Conservation (phyloP, 2,888 invertebrate species). For the Parthenolecanium corni region DNA sequence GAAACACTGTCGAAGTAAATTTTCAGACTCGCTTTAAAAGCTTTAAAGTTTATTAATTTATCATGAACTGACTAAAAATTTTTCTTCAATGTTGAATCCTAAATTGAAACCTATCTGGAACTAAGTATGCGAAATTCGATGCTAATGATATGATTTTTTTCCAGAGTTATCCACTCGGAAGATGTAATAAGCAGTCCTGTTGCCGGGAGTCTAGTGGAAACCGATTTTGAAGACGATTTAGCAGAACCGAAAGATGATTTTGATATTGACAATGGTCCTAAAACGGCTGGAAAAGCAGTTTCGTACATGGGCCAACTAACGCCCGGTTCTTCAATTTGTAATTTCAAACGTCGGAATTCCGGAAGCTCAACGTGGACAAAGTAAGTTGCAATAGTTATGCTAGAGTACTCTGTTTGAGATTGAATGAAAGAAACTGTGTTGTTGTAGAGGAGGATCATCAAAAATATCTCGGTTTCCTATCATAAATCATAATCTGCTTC, state of each 20-base stretch:
- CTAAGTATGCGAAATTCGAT: too few relatives aligned
- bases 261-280: neutral
- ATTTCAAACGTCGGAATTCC: conserved; percentile 2
- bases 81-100: too few relatives aligned
- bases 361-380: conserved; percentile 17
- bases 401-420: too few relatives aligned
- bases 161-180: conserved; percentile 8
- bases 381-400: neutral
- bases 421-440: too few relatives aligned
- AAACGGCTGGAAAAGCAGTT: neutral
- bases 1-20: too few relatives aligned
- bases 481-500: too few relatives aligned
- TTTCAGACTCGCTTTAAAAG: too few relatives aligned
- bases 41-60: too few relatives aligned
- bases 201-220: conserved; percentile 10
- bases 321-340: conserved; percentile 18
- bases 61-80: too few relatives aligned
- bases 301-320: conserved; percentile 22
- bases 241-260: neutral
- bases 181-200: conserved; percentile 10
- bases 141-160: neutral
- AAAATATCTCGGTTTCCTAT: too few relatives aligned
- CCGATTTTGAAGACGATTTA: conserved; percentile 14
- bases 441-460: too few relatives aligned
- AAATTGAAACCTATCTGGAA: too few relatives aligned